These are phyloP conservation scores for Blennius ocellaris DNA, from an alignment of 2,113 vertebrate genomes.

Conservation along the genomic window DNA sequence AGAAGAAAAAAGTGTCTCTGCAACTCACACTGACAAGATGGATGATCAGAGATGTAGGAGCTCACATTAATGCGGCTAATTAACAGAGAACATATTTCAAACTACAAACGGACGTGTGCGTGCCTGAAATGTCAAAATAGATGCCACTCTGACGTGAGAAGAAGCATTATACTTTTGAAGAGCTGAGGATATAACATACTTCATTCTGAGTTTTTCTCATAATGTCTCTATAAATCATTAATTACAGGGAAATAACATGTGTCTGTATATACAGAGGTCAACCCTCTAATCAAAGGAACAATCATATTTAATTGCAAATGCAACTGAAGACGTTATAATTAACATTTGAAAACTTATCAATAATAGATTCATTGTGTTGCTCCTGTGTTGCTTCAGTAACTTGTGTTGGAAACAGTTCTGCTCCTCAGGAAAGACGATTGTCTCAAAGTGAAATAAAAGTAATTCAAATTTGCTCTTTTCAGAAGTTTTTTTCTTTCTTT, in stretches of 20 bases:
- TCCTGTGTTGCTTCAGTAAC: background rate
- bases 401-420: background rate
- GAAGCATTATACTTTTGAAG: background rate
- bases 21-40: slow-evolving; percentile 49
- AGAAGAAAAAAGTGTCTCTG: slow-evolving; percentile 46
- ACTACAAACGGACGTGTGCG: slow-evolving; percentile 43
- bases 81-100: slow-evolving; percentile 64
- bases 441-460: background rate
- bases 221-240: background rate
- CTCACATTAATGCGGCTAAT: slow-evolving; percentile 65
- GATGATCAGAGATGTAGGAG: slow-evolving; percentile 59
- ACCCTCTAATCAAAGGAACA: background rate
- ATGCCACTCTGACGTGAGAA: background rate
- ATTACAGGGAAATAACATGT: background rate
- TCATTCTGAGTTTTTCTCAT: background rate
- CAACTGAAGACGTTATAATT: background rate
- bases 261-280: background rate
- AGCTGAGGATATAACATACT: background rate
- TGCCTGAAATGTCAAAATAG: slow-evolving; percentile 47
- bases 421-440: background rate
- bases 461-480: no score
- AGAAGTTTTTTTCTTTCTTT: no score
- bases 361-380: background rate
- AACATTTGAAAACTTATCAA: background rate
- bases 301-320: background rate